Evolutionary conservation across 2,797 vertebrate species (phyloP).

Genomic region (Takifugu ocellatus): DNA sequence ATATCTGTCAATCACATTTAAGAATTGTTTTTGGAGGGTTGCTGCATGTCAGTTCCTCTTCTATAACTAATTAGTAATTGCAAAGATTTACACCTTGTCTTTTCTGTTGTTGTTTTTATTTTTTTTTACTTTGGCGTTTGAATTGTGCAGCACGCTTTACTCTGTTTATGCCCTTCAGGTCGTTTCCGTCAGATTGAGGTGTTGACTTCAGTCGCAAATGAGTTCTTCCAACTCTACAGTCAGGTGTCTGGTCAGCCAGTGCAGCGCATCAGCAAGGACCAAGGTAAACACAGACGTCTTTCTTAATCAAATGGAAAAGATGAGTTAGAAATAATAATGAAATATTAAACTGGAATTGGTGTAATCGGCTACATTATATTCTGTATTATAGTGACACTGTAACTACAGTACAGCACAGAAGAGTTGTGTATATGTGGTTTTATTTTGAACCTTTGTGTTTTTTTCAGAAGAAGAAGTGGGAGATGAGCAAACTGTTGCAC

Average conservation of each 20-base stretch:
- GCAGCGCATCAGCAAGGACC: conserved; percentile 77
- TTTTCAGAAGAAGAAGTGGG: conserved; percentile 14
- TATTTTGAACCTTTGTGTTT: neutral
- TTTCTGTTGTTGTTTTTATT: neutral
- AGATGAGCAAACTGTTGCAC: conserved; percentile 40
- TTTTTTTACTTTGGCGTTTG: neutral
- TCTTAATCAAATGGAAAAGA: too few relatives aligned
- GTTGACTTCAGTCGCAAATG: conserved; percentile 94
- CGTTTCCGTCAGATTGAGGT: conserved; percentile 98
- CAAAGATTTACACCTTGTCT: neutral
- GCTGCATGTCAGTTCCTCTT: neutral
- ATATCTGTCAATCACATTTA: neutral
- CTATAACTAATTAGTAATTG: too few relatives aligned
- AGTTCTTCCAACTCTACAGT: conserved; percentile 94
- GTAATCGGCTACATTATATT: too few relatives aligned
- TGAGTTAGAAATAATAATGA: too few relatives aligned
- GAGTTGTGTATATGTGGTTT: neutral
- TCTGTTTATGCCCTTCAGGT: conserved; percentile 69
- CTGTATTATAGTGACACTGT: neutral
- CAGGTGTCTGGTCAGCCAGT: conserved; percentile 92
- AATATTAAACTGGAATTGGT: too few relatives aligned
- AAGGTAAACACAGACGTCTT: conserved; percentile 43
- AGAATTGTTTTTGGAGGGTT: too few relatives aligned
- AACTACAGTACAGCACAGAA: neutral
- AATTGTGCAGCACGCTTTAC: neutral